Evolutionary conservation across 2,797 vertebrate species (phyloP), one percentile per base, ranked within the genome.

Genomic region (Hyperoplus immaculatus): DNA sequence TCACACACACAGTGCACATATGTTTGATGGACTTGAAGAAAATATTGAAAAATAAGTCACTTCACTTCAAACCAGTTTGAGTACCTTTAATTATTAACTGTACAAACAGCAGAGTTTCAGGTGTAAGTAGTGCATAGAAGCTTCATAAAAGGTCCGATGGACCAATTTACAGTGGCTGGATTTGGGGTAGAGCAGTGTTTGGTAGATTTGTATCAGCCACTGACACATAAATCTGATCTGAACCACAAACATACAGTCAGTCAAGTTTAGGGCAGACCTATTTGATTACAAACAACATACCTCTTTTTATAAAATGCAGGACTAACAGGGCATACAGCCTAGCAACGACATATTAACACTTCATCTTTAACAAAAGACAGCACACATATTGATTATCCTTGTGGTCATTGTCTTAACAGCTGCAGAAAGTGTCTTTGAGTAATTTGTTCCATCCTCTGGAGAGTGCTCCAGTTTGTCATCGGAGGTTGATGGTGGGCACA

Each of bases 101-200:
- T 90, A 87, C 63, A 88, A 89, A 91, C 61, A 78, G 66, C 55
- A 21, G 95, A 85, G 18, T 86, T 57, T 50, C 64, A 77, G 74
- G 50, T 2, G 8, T 64, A 67, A 57, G 73, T 84, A 83, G 59
- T 88, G 81, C 87, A 87, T 85, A 87, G 69, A 81, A 75, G 64
- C 62, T 21, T 84, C 46, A 69, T 7, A 4, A 67, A 77, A 75
- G n/a, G 18, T 71, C 65, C 15, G 21, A 57, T 62, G 41, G 54
- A 68, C 50, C 70, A 43, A 73, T 66, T 12, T 71, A 73, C 54
- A 81, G 65, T 56, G 75, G 43, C 18, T 43, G 54, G 56, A 58
- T 57, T 16, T 45, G 41, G 9, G 18, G 5, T 3, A 29, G 41
- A 50, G 46, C 6, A 58, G 43, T 8, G 63, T 82, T 75, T 75